A percentile compares a stretch with the other conserved stretches of the same genome.
Conservation (phyloP, 2,888 invertebrate genomes). For the Dorcus parallelipipedus region DNA sequence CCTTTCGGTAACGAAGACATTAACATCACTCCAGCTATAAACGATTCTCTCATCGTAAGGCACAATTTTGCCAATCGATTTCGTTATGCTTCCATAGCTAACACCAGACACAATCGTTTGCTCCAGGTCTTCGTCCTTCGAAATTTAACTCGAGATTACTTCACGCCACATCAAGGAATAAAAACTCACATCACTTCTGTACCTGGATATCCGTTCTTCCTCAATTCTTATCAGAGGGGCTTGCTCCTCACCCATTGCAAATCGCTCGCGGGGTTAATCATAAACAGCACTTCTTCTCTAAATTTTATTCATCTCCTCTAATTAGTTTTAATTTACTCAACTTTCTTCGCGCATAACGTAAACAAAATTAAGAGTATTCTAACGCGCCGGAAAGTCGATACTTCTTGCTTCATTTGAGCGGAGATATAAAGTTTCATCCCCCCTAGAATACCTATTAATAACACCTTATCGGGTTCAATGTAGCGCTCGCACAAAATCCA, state of each 20-base stretch:
- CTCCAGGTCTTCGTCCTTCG: constrained; percentile 9
- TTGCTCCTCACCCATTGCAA: constrained; percentile 17
- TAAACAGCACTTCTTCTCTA: neutral
- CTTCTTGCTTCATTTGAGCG: constrained; percentile 12
- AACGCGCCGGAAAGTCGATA: constrained; percentile 16
- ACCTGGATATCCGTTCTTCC: constrained; percentile 7
- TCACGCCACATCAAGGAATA: neutral
- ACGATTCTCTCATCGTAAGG: constrained; percentile 52
- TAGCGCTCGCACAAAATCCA: neutral
- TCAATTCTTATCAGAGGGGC: constrained; percentile 13
- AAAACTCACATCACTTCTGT: constrained; percentile 11
- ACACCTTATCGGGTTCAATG: constrained; percentile 2
- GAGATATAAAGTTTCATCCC: constrained; percentile 14
- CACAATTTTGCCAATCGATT: neutral
- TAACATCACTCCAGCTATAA: constrained; percentile 77
- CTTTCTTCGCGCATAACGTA: constrained; percentile 8
- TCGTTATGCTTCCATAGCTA: constrained; percentile 10
- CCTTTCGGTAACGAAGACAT: constrained; percentile 66
- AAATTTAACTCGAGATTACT: neutral
- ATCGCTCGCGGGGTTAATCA: neutral
- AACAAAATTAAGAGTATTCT: constrained; percentile 16
- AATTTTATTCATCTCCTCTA: neutral
- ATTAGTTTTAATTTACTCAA: neutral
- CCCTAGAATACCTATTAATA: constrained; percentile 16
- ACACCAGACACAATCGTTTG: neutral